Evolutionary conservation across 2,797 vertebrate genomes (phyloP), one percentile per base, ranked within the genome.

Genomic region (Sardinella longiceps): DNA sequence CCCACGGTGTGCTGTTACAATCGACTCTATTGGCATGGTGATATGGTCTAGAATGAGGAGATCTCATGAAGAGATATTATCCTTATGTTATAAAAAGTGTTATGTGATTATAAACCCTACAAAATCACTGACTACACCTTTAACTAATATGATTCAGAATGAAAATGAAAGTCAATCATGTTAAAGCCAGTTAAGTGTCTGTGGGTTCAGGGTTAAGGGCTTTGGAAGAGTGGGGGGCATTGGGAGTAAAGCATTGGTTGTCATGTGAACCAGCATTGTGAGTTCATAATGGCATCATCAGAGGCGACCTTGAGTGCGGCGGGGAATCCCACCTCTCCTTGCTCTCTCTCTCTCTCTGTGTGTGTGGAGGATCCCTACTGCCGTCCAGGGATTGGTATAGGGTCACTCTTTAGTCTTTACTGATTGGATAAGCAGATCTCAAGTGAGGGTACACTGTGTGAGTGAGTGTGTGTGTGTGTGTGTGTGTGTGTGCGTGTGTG

Each of bases 371-470:
- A 23, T 7, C n/a, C 5, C 2, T 7, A n/a, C 56, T 60, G 23
- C 56, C 25, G 56, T 23, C 56, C n/a, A 60, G 56, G 3, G 56
- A 60, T 25, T 60, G 56, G 56, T 60, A 25, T 6, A 60, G n/a
- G 23, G 23, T 60, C 56, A 25, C 11, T 25, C 5, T 10, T n/a
- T 60, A 25, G 56, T n/a, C 5, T 9, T 60, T 60, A n/a, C 56
- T 60, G 56, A 60, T 60, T 60, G 56, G 56, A 60, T 25, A n/a
- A 58, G 20, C 20, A 53, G 46, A 28, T 85, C 63, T 87, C 3
- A 80, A 39, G 86, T 2, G 84, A 82, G 80, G 14, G 48, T 50
- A 50, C 12, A 50, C 14, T 50, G 81, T 85, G 84, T 87, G 84
- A 15, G 43, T 14, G 23, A 20, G 45, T 18, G 80, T 48, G 46